Evolutionary conservation across 2,113 vertebrate species (phyloP), one percentile per base, ranked within the genome.

Genomic region (Centropristis striata): DNA sequence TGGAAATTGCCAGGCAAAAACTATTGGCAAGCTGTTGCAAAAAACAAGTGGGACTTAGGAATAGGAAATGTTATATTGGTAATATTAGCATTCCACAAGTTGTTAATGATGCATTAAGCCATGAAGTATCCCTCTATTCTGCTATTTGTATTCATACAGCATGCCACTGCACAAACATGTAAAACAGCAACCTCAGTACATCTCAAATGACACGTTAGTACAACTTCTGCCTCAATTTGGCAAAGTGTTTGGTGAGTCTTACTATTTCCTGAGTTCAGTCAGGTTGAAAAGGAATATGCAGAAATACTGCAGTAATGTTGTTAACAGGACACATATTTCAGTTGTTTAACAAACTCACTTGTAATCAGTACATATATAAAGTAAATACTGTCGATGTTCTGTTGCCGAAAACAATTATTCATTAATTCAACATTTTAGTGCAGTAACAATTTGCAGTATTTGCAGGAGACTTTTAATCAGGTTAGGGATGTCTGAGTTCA

Each of bases 71-170:
- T 41, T 75, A 25, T n/a, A 9, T 50, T 21, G 41, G 71, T 61
- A 64, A 42, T 28, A 32, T 81, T 58, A 54, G 14, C 37, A 71
- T 79, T 82, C 78, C 57, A 71, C 73, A 68, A 50, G 59, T 80
- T 88, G 42, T 71, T 80, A 47, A 77, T 75, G 16, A 28, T 55
- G 73, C 68, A 39, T 32, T 7, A 23, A 55, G 27, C 5, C 46
- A 42, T n/a, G n/a, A 18, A 47, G 37, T 36, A 46, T 64, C 60
- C 42, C 28, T 47, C 57, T 37, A 1, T 63, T 75, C 3, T 55
- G 47, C 67, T 39, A 51, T 68, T 46, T 58, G 20, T 57, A 21
- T 58, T 71, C 25, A 60, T 32, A 55, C 37, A 69, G 46, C 55
- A 47, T 78, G 50, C 7, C 49, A 47, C 50, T 44, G n/a, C 53